These are phyloP conservation scores for Eupithecia centaureata DNA, from an alignment of 2,888 invertebrate genomes.

Conservation along the genomic window DNA sequence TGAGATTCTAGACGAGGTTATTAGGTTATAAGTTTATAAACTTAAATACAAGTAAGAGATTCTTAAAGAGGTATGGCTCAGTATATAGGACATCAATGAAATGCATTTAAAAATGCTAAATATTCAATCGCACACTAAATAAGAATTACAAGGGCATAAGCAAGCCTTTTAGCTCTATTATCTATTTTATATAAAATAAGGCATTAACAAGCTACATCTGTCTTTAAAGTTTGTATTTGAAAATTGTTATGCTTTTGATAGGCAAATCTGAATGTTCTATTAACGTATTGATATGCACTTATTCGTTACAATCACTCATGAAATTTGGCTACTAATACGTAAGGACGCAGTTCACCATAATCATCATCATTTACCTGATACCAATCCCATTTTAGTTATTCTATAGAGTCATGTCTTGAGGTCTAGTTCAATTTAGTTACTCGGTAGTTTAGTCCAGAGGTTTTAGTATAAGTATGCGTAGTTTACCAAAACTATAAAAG, in stretches of 20 bases:
- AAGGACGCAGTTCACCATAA: no score
- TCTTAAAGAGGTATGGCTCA: background rate
- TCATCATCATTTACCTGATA: background rate
- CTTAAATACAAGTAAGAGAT: background rate
- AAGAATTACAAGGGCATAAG: conserved; percentile 23
- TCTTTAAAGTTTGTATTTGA: background rate
- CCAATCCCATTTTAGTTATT: background rate
- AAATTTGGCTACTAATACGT: background rate
- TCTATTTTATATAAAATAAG: no score
- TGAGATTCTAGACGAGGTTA: background rate
- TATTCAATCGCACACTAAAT: conserved; percentile 18
- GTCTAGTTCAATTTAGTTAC: background rate
- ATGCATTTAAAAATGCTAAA: conserved; percentile 3
- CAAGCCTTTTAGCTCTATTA: background rate
- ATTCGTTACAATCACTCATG: background rate
- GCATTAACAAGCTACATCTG: no score
- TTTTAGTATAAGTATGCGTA: background rate
- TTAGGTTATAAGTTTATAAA: background rate
- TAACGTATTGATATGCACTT: no score
- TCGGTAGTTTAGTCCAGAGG: no score
- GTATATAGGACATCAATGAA: background rate
- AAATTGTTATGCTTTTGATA: background rate
- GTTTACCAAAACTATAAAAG: background rate
- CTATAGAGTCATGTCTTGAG: background rate
- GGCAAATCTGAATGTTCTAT: background rate